These are phyloP conservation scores for Sycophila sp. DNA, from an alignment of 1,140 invertebrate genomes.

Conservation along the genomic window DNA sequence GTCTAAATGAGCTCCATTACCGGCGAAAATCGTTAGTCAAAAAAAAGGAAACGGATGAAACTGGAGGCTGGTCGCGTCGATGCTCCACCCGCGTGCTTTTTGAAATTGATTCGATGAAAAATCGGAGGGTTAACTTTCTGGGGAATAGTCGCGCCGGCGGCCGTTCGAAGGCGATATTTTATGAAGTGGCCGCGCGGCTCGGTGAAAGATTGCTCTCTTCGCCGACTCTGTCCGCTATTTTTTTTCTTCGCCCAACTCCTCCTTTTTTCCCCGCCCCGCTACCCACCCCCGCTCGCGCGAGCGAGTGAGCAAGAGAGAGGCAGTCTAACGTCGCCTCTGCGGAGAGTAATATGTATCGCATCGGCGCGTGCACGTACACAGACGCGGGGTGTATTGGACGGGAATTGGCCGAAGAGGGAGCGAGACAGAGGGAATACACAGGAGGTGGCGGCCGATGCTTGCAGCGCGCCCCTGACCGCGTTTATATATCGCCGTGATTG, in stretches of 20 bases:
- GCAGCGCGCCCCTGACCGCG: constrained; percentile 41
- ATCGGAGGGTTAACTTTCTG: constrained; percentile 32
- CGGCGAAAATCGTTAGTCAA: background rate
- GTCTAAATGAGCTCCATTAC: too few species aligned
- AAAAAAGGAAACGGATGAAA: too few species aligned
- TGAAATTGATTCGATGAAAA: constrained; percentile 33
- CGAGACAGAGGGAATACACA: background rate
- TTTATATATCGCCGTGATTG: constrained; percentile 43
- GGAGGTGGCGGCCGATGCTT: constrained; percentile 5
- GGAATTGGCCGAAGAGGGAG: background rate
- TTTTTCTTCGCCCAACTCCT: background rate
- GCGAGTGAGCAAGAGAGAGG: background rate
- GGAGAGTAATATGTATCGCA: constrained; percentile 29
- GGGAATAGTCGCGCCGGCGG: background rate
- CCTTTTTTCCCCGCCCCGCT: background rate
- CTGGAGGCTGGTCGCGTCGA: too few species aligned
- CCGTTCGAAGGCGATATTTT: constrained; percentile 23
- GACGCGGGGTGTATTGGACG: constrained; percentile 1
- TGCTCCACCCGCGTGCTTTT: too few species aligned
- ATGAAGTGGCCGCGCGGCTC: background rate
- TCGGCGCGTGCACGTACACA: background rate
- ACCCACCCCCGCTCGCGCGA: background rate
- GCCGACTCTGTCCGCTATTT: background rate
- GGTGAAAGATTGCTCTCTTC: constrained; percentile 29
- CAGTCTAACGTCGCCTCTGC: background rate